phyloP scores from a whole-genome alignment of 92 coral and sea anemone species.

The Palythoa grandiflora region DNA sequence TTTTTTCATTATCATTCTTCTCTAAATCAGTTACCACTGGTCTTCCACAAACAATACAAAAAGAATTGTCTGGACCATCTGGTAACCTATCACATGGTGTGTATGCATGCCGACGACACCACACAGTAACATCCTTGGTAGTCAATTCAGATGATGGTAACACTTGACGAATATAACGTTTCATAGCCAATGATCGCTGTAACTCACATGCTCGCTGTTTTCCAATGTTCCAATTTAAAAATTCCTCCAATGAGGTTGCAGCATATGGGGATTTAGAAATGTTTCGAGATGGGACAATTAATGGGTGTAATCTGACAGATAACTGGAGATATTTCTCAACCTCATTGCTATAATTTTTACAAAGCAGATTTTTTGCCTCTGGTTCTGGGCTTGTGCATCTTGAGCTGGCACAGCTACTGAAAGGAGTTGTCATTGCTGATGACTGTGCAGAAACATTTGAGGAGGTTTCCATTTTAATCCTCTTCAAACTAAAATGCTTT shows the following conservation, averaged over 20 bases:
- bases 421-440: constrained; percentile 71
- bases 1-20: neutral
- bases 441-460: constrained; percentile 55
- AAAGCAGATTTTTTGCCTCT: constrained; percentile 1
- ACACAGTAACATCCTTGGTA: constrained; percentile 85
- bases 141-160: constrained; percentile 59
- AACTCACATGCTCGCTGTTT: constrained; percentile 94
- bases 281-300: constrained; percentile 68
- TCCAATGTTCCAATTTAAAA: constrained; percentile 78
- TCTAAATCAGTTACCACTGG: neutral
- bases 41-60: constrained; percentile 88
- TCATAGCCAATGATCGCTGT: constrained; percentile 88
- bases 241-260: constrained; percentile 73
- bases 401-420: constrained; percentile 69
- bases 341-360: constrained; percentile 45
- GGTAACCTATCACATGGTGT: constrained; percentile 67
- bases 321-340: constrained; percentile 59
- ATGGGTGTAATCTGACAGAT: constrained; percentile 67
- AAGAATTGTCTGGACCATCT: constrained; percentile 23
- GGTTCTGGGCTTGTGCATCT: constrained; percentile 82
- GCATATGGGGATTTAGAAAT: constrained; percentile 67
- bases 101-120: constrained; percentile 90
- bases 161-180: constrained; percentile 46
- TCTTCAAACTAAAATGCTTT: constrained; percentile 53
- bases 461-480: constrained; percentile 54